A percentile compares a stretch with the other conserved stretches of the same genome.
Evolutionary conservation across 2,888 invertebrate species (phyloP).

Genomic region (Hipparchia semele): DNA sequence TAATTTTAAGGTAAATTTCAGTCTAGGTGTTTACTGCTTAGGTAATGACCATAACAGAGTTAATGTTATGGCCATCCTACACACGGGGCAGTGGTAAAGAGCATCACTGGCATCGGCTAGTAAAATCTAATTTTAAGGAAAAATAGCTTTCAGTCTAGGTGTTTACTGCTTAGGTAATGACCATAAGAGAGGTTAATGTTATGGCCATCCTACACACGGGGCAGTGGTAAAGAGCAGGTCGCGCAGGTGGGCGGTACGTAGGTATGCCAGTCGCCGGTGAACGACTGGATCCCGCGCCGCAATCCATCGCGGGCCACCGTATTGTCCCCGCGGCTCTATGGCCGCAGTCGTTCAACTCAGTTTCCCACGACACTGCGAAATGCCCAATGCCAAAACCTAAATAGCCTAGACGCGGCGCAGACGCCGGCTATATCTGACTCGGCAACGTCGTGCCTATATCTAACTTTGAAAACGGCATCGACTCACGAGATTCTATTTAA

Average conservation of each 20-base stretch:
- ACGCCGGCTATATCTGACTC: constrained; percentile 76
- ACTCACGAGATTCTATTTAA: constrained; percentile 13
- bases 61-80: constrained; percentile 8
- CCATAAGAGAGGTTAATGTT: no score
- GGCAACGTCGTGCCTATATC: constrained; percentile 53
- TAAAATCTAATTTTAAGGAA: no score
- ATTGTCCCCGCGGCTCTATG: constrained; percentile 61
- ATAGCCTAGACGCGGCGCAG: constrained; percentile 81
- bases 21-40: no score
- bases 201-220: constrained; percentile 18
- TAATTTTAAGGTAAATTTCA: no score
- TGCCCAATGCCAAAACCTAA: constrained; percentile 79
- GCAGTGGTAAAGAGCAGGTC: constrained; percentile 34
- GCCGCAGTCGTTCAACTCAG: constrained; percentile 79
- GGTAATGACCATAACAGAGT: no score
- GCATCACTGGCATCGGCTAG: background rate
- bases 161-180: no score
- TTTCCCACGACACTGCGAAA: constrained; percentile 79
- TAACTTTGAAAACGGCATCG: constrained; percentile 57
- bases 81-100: constrained; percentile 29
- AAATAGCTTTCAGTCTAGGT: no score
- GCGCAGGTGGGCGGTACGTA: constrained; percentile 37
- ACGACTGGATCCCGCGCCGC: constrained; percentile 36
- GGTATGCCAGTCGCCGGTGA: constrained; percentile 32
- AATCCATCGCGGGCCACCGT: constrained; percentile 42